phyloP scores from a whole-genome alignment of 2,113 vertebrate genomes.

The Calypte anna region DNA sequence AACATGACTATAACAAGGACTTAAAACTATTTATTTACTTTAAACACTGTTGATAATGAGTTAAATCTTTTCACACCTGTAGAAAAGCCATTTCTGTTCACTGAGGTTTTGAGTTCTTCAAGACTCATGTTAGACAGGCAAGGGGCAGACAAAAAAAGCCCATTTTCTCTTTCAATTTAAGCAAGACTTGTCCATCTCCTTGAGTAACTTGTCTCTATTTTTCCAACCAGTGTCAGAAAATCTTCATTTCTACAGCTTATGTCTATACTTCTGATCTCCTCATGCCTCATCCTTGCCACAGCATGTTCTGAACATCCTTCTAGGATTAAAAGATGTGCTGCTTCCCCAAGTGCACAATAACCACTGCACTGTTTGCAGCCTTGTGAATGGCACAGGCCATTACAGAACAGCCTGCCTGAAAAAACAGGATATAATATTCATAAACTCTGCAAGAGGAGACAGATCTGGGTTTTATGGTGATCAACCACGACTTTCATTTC shows the following conservation, averaged over 20 bases:
- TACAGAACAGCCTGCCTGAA: background rate
- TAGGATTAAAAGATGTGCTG: background rate
- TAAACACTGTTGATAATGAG: background rate
- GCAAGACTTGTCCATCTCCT: constrained; percentile 24
- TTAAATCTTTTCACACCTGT: background rate
- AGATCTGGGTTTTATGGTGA: background rate
- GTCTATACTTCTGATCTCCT: background rate
- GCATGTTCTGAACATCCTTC: background rate
- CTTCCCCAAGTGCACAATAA: background rate
- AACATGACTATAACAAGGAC: background rate
- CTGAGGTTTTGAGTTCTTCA: constrained; percentile 30
- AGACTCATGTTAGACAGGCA: constrained; percentile 16
- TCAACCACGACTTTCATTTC: background rate
- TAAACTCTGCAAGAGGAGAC: background rate
- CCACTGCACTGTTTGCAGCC: background rate
- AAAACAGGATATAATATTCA: background rate
- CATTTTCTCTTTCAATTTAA: constrained; percentile 30
- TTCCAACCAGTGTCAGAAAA: background rate
- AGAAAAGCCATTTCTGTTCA: constrained; percentile 16
- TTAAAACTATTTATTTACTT: background rate
- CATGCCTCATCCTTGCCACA: background rate
- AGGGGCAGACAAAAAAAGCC: constrained; percentile 19
- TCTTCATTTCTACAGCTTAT: background rate
- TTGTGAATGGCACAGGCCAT: background rate
- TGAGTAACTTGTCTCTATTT: constrained; percentile 19